Evolutionary conservation across 2,797 vertebrate species (phyloP).

Genomic region (Protonibea diacanthus): DNA sequence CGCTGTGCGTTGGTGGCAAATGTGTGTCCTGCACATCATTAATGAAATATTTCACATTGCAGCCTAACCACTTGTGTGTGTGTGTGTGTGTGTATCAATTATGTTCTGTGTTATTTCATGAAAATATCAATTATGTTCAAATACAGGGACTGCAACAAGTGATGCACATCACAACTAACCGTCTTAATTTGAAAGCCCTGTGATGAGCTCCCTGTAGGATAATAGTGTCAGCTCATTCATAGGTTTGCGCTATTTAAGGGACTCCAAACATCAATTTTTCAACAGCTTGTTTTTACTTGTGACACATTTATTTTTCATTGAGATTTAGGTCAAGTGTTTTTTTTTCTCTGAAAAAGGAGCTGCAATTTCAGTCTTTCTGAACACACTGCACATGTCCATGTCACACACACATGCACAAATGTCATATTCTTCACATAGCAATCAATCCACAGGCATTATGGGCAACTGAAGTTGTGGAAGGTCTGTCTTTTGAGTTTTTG

Average conservation of each 20-base stretch:
- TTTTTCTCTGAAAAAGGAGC: neutral
- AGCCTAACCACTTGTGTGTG: neutral
- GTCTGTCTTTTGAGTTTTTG: too few species aligned
- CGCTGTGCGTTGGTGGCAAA: constrained; percentile 17
- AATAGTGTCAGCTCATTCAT: constrained; percentile 32
- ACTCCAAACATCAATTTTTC: constrained; percentile 16
- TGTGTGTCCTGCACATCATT: constrained; percentile 18
- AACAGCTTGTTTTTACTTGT: constrained; percentile 31
- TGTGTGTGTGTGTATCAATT: neutral
- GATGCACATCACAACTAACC: neutral
- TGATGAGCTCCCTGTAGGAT: constrained; percentile 30
- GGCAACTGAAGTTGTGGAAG: too few species aligned
- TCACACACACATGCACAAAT: neutral
- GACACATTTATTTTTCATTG: constrained; percentile 40
- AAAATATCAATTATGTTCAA: constrained; percentile 19
- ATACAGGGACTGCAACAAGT: constrained; percentile 4
- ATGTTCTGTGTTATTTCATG: neutral
- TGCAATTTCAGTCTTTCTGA: neutral
- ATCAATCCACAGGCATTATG: too few species aligned
- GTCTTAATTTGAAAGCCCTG: constrained; percentile 18
- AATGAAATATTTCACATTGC: constrained; percentile 1
- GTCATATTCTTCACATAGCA: too few species aligned
- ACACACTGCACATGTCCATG: neutral
- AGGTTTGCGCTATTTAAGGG: constrained; percentile 30
- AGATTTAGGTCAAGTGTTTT: constrained; percentile 34